Evolutionary conservation across 1,140 invertebrate species (phyloP).

Genomic region (Parapsyche elsis): DNA sequence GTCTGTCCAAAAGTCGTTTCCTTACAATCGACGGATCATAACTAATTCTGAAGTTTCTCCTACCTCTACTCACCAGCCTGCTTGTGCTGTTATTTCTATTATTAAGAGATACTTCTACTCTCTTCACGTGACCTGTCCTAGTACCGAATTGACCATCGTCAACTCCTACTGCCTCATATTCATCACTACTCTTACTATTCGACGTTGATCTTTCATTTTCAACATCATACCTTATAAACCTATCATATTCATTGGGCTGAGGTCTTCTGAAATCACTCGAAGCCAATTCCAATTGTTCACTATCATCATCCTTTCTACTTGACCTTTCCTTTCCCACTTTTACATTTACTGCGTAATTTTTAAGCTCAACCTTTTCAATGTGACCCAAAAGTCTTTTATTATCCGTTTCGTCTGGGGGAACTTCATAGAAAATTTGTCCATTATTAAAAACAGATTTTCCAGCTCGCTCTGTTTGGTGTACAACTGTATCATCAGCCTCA

Average conservation of each 20-base stretch:
- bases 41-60: constrained; percentile 51
- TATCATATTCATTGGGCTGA: neutral
- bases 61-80: constrained; percentile 50
- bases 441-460: constrained; percentile 51
- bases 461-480: constrained; percentile 7
- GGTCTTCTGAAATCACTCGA: constrained; percentile 7
- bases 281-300: constrained; percentile 10
- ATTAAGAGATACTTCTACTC: constrained; percentile 46
- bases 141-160: constrained; percentile 44
- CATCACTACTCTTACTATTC: neutral
- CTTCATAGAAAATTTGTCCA: constrained; percentile 55
- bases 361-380: constrained; percentile 53
- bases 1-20: constrained; percentile 51
- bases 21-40: constrained; percentile 52
- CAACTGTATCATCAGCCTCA: constrained; percentile 10
- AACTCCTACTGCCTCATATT: neutral
- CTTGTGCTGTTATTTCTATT: constrained; percentile 17
- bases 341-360: constrained; percentile 50
- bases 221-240: neutral
- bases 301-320: constrained; percentile 27
- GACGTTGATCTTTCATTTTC: neutral
- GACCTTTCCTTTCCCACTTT: constrained; percentile 26
- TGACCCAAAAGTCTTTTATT: constrained; percentile 44
- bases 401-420: constrained; percentile 38
- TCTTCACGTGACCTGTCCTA: constrained; percentile 49